A percentile compares a stretch with the other conserved stretches of the same genome.
phyloP scores from a whole-genome alignment of 2,113 vertebrate species.

The Balaeniceps rex region DNA sequence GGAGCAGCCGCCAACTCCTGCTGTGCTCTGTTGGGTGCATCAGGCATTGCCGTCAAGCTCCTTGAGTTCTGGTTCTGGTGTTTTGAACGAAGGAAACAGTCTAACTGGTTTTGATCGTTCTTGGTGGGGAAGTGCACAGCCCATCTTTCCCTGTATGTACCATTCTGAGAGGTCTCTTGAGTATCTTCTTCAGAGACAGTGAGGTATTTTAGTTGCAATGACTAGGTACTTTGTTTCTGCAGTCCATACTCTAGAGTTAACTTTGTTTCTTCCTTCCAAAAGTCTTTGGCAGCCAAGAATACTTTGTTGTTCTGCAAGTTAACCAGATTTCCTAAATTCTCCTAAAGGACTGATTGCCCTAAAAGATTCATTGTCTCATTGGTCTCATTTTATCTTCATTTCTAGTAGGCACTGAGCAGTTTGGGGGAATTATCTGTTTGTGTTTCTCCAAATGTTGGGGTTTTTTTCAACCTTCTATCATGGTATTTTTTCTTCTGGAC shows the following conservation, averaged over 20 bases:
- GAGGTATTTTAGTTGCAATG: not conserved
- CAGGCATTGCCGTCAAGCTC: not conserved
- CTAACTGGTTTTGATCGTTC: not conserved
- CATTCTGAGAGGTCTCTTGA: not conserved
- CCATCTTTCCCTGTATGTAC: not conserved
- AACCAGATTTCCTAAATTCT: not conserved
- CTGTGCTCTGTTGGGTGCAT: not conserved
- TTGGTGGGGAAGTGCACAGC: not conserved
- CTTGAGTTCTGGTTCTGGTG: not conserved
- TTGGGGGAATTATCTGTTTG: not conserved
- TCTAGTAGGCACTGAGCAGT: not conserved
- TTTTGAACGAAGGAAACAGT: not conserved
- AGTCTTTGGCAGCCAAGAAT: not conserved
- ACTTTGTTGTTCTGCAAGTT: not conserved
- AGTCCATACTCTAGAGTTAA: not conserved
- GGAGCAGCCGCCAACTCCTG: not conserved
- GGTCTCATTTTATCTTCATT: not conserved
- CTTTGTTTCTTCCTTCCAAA: not conserved
- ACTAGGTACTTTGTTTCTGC: not conserved
- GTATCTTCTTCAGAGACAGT: rapidly evolving
- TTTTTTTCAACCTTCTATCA: not conserved
- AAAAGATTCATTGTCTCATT: not conserved
- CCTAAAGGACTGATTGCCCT: not conserved
- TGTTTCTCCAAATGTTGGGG: not conserved
- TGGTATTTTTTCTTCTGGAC: not conserved